Evolutionary conservation across 2,797 vertebrate species (phyloP).

Genomic region (Crypturellus tataupa): DNA sequence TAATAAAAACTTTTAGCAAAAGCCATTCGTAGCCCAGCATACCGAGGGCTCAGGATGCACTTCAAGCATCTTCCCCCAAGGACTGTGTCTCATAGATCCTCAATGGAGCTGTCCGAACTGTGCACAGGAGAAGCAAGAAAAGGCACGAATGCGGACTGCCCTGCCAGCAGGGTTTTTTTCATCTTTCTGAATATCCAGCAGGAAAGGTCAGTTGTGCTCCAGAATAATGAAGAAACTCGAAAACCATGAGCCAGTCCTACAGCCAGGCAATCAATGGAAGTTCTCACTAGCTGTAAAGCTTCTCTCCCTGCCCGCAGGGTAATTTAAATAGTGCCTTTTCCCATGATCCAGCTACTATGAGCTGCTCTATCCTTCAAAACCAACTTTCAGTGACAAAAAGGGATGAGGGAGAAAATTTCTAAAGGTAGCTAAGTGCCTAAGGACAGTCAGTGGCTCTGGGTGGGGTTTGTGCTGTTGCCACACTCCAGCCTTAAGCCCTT

Average conservation of each 20-base stretch:
- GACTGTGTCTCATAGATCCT: not conserved
- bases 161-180: not conserved
- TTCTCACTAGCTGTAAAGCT: not conserved
- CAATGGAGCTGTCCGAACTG: accelerated
- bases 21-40: not conserved
- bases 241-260: not conserved
- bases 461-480: accelerated
- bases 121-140: not conserved
- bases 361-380: not conserved
- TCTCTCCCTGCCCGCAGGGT: not conserved
- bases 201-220: not conserved
- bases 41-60: not conserved
- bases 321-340: not conserved
- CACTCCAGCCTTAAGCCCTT: not conserved
- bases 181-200: not conserved
- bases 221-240: not conserved
- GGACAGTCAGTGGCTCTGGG: not conserved
- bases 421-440: not conserved
- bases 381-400: not conserved
- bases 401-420: not conserved
- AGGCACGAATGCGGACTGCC: not conserved
- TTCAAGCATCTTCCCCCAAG: not conserved
- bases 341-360: not conserved
- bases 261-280: not conserved
- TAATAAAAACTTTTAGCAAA: not conserved